Base-by-base conservation (phyloP, 2,113 vertebrate genomes). In the Salminus brasiliensis region DNA sequence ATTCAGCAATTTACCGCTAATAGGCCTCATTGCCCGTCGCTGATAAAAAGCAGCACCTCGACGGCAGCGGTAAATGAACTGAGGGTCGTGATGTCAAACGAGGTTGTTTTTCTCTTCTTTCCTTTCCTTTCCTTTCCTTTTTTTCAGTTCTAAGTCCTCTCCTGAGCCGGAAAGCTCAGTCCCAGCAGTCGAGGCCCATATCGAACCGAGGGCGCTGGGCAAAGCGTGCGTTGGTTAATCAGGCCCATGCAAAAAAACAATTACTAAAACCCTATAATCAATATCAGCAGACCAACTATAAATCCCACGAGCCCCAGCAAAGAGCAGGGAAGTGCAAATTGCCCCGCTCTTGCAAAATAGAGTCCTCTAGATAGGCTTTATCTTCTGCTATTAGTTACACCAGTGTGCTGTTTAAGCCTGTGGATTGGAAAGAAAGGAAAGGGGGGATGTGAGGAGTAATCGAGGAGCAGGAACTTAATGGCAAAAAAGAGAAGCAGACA, bases 201-300 rank as follows among this genome's bases (percentile, higher is more conserved):
- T 85, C 72, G 85, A 78, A 89, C 85, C 71, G 59, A n/a, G n/a
- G 81, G 75, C 85, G 77, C 78, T 45, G 39, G 84, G 88, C 83
- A 84, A 76, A 90, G 88, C 84, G 85, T 66, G 81, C 84, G 88
- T 90, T 88, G 86, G 87, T 55, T 90, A 91, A 92, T 92, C 87
- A 91, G 89, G 85, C 34, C 23, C 83, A 88, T 83, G 83, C 78
- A 84, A 32, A n/a, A n/a, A 88, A 92, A 91, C 90, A 92, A 90
- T 92, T 92, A 93, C 89, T 84, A 86, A 78, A 90, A 91, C 88
- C 86, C 85, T 62, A 89, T 89, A 91, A 93, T 93, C 90, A 86
- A 91, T 91, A 78, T 60, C 34, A 36, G 83, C 69, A 78, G 81
- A 89, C 88, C 81, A 90, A 89, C 88, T 87, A 88, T 90, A 85